Evolutionary conservation across 2,113 vertebrate species (phyloP).

Genomic region (Lycaon pictus): DNA sequence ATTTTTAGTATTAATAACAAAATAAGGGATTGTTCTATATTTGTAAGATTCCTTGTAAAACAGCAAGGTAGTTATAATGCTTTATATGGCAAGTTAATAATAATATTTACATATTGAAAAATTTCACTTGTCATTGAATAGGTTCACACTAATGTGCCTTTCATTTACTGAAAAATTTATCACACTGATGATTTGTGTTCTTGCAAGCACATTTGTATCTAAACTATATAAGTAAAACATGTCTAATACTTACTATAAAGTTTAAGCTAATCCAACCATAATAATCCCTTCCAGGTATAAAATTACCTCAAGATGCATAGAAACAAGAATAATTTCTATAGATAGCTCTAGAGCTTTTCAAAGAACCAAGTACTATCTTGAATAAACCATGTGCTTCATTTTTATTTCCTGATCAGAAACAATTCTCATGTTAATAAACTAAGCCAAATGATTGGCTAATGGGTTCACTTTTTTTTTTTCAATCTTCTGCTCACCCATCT

Average conservation of each 20-base stretch:
- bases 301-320: background rate
- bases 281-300: background rate
- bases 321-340: background rate
- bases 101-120: background rate
- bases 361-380: background rate
- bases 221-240: background rate
- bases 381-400: background rate
- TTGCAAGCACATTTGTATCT: background rate
- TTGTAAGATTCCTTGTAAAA: background rate
- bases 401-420: background rate
- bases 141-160: background rate
- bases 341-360: background rate
- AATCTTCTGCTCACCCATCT: background rate
- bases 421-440: conserved; percentile 21
- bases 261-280: background rate
- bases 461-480: background rate
- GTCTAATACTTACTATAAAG: background rate
- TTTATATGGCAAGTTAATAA: background rate
- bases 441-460: background rate
- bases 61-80: background rate
- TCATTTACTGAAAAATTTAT: background rate
- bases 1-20: conserved; percentile 60
- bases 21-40: background rate
- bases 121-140: background rate
- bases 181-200: background rate